Evolutionary conservation across 2,888 invertebrate species (phyloP), one percentile per base, ranked within the genome.

Genomic region (Argyresthia albistria): DNA sequence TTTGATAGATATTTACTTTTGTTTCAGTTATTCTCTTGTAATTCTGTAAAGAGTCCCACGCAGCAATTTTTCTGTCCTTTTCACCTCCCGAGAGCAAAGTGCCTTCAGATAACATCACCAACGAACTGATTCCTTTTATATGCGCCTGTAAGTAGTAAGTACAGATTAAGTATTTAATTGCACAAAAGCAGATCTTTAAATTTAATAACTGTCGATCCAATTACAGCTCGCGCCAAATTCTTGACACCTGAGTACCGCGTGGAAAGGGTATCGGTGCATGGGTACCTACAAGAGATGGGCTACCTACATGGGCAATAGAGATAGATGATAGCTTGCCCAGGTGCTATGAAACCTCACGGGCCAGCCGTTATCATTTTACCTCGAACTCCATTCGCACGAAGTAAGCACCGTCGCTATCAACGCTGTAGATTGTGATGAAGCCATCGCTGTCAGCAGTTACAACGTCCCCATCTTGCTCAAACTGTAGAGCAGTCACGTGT

Each of bases 371-470:
- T 25, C 25, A 39, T 6, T 56, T 52, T 67, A 91, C 93, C 86
- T 96, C 95, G 69, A 95, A 96, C 77, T 96, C 95, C 90, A 95
- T 94, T 58, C 95, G 89, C 4, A 95, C 95, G 66, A 95, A 96
- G 74, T 95, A 96, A 1, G 95, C 95, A 0, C 96, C 96, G 65
- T 95, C 95, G 35, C 95, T 93, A 68, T 96, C 95, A 0, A 95
- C 95, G 57, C 95, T 94, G 77, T 97, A 97, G 55, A 97, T 91
- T 4, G 96, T 96, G 58, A 97, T 94, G 65, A 96, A 95, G 8
- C 97, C 97, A 70, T 95, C 96, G 56, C 95, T 94, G 67, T 97
- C 97, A 0, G 96, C 97, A 0, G 96, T 96, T 47, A 97, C 94
- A 1, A 97, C 95, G 70, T 97, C 97, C 7, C 97, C 97, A 68